phyloP scores from a whole-genome alignment of 2,797 vertebrate species.

The Sphaeramia orbicularis region DNA sequence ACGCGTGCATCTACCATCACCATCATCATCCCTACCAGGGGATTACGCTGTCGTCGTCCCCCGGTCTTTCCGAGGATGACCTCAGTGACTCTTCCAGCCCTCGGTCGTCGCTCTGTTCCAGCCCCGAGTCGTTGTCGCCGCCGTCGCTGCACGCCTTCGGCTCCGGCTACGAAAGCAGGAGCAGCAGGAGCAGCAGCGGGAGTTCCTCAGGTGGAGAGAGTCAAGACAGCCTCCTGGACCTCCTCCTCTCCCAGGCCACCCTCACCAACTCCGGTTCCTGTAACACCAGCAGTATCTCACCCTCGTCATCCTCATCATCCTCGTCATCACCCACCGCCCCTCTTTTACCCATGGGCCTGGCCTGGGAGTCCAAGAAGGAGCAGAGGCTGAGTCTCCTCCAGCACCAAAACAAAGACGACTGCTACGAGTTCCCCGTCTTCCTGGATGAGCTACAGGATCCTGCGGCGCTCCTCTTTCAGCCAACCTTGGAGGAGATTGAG shows the following conservation, averaged over 20 bases:
- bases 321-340: conserved; percentile 58
- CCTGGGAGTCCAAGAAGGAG: conserved; percentile 87
- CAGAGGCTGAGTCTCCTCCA: conserved; percentile 73
- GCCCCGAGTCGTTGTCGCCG: conserved; percentile 88
- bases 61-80: conserved; percentile 91
- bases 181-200: conserved; percentile 83
- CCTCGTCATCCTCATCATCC: conserved; percentile 70
- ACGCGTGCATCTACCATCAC: conserved; percentile 86
- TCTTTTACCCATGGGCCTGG: conserved; percentile 72
- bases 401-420: conserved; percentile 87
- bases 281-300: conserved; percentile 47
- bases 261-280: conserved; percentile 71
- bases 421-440: conserved; percentile 90
- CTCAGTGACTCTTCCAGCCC: conserved; percentile 94
- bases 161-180: conserved; percentile 79
- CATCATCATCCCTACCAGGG: conserved; percentile 73
- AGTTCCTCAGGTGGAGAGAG: conserved; percentile 87
- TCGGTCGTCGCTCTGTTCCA: conserved; percentile 91
- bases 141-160: conserved; percentile 44
- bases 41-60: conserved; percentile 61
- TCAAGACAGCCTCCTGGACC: conserved; percentile 94
- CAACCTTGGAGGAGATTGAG: conserved; percentile 97
- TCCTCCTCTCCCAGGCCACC: conserved; percentile 92
- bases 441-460: conserved; percentile 89
- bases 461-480: conserved; percentile 90